Conservation (phyloP, 2,888 invertebrate species). For the Lasioglossum zephyrum region DNA sequence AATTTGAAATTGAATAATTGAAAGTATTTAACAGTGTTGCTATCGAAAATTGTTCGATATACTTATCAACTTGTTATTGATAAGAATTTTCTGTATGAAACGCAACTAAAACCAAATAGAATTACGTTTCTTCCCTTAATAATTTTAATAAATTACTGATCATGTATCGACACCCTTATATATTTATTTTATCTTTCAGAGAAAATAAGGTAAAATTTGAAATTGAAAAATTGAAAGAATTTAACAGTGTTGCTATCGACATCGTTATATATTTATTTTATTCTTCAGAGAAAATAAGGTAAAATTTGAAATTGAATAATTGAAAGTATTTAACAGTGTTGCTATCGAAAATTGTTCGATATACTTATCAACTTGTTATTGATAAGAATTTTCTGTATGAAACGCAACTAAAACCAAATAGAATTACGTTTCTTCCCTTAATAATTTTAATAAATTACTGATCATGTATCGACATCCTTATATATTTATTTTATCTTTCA, state of each 20-base stretch:
- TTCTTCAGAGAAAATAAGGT: neutral
- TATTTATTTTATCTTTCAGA: too few relatives aligned
- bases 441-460: neutral
- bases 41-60: neutral
- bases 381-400: neutral
- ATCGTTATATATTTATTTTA: neutral
- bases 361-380: neutral
- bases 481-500: too few relatives aligned
- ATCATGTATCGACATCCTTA: too few relatives aligned
- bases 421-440: neutral
- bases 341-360: neutral
- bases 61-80: neutral
- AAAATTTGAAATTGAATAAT: too few relatives aligned
- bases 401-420: neutral
- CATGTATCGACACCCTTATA: too few relatives aligned
- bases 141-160: neutral
- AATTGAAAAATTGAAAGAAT: too few relatives aligned
- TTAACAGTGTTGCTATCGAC: too few relatives aligned
- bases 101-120: neutral
- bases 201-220: too few relatives aligned
- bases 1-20: too few relatives aligned
- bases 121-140: neutral
- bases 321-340: too few relatives aligned
- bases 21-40: too few relatives aligned
- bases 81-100: neutral